Base-by-base conservation (phyloP, 2,888 invertebrate species). In the Eristalinus aeneus region DNA sequence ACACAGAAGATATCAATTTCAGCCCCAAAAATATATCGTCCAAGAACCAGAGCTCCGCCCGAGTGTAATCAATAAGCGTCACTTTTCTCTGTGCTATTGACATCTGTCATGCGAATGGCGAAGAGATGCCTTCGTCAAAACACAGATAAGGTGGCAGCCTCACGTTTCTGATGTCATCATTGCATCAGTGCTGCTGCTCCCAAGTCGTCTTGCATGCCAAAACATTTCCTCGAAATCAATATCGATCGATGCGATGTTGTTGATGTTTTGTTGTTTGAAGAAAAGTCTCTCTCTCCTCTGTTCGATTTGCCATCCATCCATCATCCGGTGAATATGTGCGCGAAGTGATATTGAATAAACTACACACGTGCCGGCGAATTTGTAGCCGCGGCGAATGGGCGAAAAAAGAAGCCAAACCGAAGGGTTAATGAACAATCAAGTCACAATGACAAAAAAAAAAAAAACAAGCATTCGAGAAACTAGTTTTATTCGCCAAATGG, bases 391-490 rank as follows among this genome's bases (percentile, higher is more conserved):
- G 60, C 68, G 53, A 67, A 67, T 46, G 39, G 12, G 53, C 54
- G 46, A 39, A 23, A 46, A 32, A 77, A 56, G 56, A 65, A 69
- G 34, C 61, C 71, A 65, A 58, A 72, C 58, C 23, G 60, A 71
- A 75, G 79, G 84, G 84, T 84, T 79, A 84, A 76, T 76, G 84
- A 72, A 79, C 84, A 79, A 63, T 76, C 54, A 61, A 67, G 71
- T 56, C 67, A 56, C 63, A 83, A 36, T 69, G 68, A 69, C 61
- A 77, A 60, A 67, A 34, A 46, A n/a, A n/a, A 36, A 36, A 36
- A 36, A 39, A 39, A 39, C 5, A 32, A 72, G 36, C 56, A 16
- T n/a, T 12, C 10, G 11, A 46, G 46, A 56, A 74, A 54, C 64
- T 65, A 36, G 58, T 72, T 72, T 65, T 60, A 32, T 64, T 61